Conservation (phyloP, 2,113 vertebrate genomes). For the Zosterops borbonicus region DNA sequence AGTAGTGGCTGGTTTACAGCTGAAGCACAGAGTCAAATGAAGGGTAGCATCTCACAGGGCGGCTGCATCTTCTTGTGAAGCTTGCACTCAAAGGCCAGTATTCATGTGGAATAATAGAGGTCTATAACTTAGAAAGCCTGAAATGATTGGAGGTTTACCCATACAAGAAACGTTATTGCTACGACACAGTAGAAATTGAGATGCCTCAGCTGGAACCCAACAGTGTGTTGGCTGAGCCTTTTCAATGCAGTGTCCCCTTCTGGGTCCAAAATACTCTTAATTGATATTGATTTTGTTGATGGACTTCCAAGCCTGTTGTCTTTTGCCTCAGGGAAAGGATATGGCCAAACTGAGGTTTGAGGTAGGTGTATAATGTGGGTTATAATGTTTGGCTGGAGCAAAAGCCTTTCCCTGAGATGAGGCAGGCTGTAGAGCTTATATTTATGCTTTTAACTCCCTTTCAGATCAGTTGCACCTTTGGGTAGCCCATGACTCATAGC, state of each 20-base stretch:
- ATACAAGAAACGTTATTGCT: background rate
- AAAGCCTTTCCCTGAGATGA: background rate
- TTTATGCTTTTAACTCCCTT: background rate
- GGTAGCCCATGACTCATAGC: background rate
- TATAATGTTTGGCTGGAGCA: background rate
- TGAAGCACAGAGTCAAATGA: rapidly evolving
- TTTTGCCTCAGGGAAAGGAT: conserved; percentile 30
- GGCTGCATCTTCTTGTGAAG: background rate
- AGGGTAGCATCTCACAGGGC: background rate
- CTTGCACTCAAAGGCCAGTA: background rate
- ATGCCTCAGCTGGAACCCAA: background rate
- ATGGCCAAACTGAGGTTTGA: conserved; percentile 5
- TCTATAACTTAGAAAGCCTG: background rate
- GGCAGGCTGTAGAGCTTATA: background rate
- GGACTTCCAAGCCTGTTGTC: background rate
- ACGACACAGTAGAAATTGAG: background rate
- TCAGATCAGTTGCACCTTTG: background rate
- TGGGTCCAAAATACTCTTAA: conserved; percentile 23
- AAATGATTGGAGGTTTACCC: background rate
- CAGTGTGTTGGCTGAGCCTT: background rate
- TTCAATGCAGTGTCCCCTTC: conserved; percentile 9
- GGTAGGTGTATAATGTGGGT: background rate
- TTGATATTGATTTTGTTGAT: conserved; percentile 39
- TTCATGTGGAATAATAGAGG: background rate
- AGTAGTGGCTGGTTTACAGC: background rate